Base-by-base conservation (phyloP, 2,113 vertebrate genomes). In the Sylvietta virens region DNA sequence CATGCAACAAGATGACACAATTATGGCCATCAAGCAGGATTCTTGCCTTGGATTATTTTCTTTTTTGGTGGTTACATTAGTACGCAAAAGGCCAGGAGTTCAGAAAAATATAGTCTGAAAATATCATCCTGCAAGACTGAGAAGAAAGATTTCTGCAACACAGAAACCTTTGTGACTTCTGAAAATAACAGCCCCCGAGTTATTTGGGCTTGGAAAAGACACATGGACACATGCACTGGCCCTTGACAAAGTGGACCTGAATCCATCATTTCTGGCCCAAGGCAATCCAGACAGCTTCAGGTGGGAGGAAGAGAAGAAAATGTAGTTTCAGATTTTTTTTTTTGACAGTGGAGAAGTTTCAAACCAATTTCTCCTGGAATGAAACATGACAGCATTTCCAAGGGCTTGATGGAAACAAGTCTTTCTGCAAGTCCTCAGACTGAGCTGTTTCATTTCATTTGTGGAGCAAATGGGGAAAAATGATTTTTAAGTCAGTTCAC, bases 361-460 rank as follows among this genome's bases (percentile, higher is more conserved):
- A 84, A 86, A 91, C 45, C 88, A 76, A 65, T 96, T 87, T 96
- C 50, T 79, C 77, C 78, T 72, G 48, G 81, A 94, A 94, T 91
- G 87, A 88, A 96, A 95, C 90, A 87, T 86, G 95, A 90, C 96
- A 94, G 79, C 62, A 7, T 70, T 92, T 91, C 74, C 78, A 69
- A 86, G 50, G 81, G n/a, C 62, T 73, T 93, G 87, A 94, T 76
- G 58, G 94, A 95, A 96, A 87, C 81, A 89, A 95, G 93, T 90
- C 81, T 79, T 94, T 72, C 84, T 85, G 74, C 90, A 39, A 69
- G 87, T 66, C 81, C 74, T 94, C 74, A 65, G 71, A 92, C 62
- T 18, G 93, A 92, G 92, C 81, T 37, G 58, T 58, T 95, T 91
- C 81, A 3, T 91, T 95, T 85, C 83, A 58, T 89, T 95, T 76